These are phyloP conservation scores for Polyommatus icarus DNA, from an alignment of 2,888 invertebrate genomes.

Conservation along the genomic window DNA sequence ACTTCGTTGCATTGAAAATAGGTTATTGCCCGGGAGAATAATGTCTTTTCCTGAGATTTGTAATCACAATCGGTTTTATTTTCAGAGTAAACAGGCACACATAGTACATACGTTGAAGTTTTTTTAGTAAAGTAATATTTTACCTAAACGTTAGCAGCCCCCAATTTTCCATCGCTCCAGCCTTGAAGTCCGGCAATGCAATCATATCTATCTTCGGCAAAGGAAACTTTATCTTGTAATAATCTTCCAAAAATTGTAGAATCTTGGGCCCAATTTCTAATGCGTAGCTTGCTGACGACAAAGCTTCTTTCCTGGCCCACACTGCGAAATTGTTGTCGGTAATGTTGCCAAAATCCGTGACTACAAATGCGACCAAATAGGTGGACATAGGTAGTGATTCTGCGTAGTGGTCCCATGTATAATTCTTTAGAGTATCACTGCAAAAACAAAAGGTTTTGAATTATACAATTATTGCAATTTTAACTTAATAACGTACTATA, in stretches of 20 bases:
- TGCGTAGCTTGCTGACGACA: conserved; percentile 87
- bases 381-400: conserved; percentile 93
- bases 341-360: conserved; percentile 86
- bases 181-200: conserved; percentile 94
- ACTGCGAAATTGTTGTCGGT: conserved; percentile 82
- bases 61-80: too few relatives aligned
- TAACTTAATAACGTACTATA: neutral
- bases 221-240: conserved; percentile 88
- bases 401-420: conserved; percentile 88
- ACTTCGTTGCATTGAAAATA: neutral
- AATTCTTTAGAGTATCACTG: conserved; percentile 81
- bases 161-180: conserved; percentile 96
- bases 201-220: conserved; percentile 94
- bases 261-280: conserved; percentile 87
- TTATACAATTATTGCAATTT: too few relatives aligned
- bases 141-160: conserved; percentile 88
- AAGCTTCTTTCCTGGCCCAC: conserved; percentile 85
- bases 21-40: too few relatives aligned
- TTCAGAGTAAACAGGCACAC: too few relatives aligned
- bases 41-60: too few relatives aligned
- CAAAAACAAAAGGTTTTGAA: conserved; percentile 14
- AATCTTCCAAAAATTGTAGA: conserved; percentile 85
- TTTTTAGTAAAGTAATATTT: conserved; percentile 35
- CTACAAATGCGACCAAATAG: conserved; percentile 91
- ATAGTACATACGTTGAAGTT: too few relatives aligned